phyloP scores from a whole-genome alignment of 2,113 vertebrate species.

The Thinocorus orbignyianus region DNA sequence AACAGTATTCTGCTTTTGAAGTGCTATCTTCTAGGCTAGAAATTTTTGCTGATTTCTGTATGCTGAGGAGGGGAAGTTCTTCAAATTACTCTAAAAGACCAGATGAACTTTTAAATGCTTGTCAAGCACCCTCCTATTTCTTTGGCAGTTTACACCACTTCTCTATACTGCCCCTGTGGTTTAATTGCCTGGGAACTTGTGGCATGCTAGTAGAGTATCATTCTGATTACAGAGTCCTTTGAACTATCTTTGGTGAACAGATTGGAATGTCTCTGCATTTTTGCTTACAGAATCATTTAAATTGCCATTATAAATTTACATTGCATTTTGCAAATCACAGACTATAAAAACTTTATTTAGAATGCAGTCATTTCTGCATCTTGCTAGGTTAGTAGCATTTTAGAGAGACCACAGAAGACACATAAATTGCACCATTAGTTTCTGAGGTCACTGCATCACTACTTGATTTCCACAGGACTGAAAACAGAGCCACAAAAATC shows the following conservation, averaged over 20 bases:
- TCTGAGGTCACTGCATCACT: not conserved
- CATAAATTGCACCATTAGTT: not conserved
- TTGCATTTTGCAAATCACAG: not conserved
- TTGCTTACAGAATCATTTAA: not conserved
- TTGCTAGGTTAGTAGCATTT: not conserved
- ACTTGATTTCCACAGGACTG: not conserved
- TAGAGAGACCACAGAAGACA: not conserved
- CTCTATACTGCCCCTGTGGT: not conserved
- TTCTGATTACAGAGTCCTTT: not conserved
- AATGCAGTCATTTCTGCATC: not conserved
- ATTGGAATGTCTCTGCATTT: not conserved
- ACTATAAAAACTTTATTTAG: not conserved
- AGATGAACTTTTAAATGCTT: not conserved
- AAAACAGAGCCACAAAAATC: not conserved
- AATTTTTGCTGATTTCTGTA: not conserved
- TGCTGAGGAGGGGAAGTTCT: not conserved
- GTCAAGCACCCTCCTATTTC: not conserved
- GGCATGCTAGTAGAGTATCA: not conserved
- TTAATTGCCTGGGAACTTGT: not conserved
- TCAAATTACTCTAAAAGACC: not conserved
- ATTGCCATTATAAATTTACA: not conserved
- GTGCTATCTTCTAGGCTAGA: not conserved
- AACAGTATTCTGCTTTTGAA: not conserved
- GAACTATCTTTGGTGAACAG: not conserved
- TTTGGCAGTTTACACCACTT: not conserved